phyloP scores from a whole-genome alignment of 1,140 invertebrate species.

The Rhagoletis zephyria region DNA sequence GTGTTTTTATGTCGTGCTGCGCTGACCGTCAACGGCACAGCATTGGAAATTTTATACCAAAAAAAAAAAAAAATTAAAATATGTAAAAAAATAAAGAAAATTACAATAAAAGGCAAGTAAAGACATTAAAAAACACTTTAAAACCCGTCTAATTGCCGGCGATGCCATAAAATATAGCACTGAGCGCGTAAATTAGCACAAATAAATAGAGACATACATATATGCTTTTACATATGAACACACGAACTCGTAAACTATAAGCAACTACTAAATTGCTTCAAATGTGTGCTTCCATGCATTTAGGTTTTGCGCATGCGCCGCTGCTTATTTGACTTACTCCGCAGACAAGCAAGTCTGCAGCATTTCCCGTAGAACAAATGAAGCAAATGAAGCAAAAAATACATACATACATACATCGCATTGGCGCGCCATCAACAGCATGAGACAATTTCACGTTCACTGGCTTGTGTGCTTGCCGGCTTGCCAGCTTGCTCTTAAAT shows the following conservation, averaged over 20 bases:
- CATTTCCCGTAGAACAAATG: constrained; percentile 23
- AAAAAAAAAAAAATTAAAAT: no score
- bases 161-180: constrained; percentile 29
- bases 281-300: not conserved
- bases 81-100: constrained; percentile 3
- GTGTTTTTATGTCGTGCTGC: not conserved
- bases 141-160: constrained; percentile 40
- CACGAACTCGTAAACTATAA: not conserved
- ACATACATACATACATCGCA: not conserved
- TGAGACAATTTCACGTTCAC: not conserved
- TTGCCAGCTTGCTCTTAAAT: constrained; percentile 7
- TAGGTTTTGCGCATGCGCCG: constrained; percentile 21
- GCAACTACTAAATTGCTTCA: constrained; percentile 7
- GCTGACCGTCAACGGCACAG: not conserved
- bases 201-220: not conserved
- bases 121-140: not conserved
- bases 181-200: constrained; percentile 27
- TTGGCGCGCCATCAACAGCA: not conserved
- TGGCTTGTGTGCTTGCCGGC: not conserved
- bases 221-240: not conserved
- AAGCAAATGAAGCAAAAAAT: not conserved
- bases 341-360: not conserved
- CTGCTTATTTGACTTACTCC: not conserved
- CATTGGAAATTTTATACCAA: not conserved
- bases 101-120: not conserved